A percentile compares a stretch with the other conserved stretches of the same genome.
These are phyloP conservation scores for Cotesia glomerata DNA, from an alignment of 1,140 invertebrate species.

Conservation along the genomic window DNA sequence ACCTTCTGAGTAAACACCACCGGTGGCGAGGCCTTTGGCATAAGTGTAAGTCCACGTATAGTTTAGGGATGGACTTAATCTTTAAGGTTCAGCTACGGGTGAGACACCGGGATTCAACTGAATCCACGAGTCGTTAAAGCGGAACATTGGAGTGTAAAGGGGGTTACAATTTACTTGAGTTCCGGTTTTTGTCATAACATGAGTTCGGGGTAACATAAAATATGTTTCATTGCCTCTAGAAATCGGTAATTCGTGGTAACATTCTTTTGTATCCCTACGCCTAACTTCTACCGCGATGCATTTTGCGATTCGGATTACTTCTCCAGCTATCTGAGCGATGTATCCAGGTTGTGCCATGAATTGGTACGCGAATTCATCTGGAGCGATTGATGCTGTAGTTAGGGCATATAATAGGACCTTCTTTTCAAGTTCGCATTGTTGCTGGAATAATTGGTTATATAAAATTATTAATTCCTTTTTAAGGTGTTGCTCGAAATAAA, in stretches of 20 bases:
- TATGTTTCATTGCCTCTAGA: no score
- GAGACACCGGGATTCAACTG: conserved; percentile 4
- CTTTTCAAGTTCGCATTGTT: no score
- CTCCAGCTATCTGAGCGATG: conserved; percentile 37
- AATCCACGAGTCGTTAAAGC: conserved; percentile 29
- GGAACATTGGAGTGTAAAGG: conserved; percentile 22
- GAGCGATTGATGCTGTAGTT: no score
- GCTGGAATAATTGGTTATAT: no score
- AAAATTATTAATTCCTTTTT: no score
- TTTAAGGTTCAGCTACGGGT: conserved; percentile 20
- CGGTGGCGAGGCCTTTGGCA: conserved; percentile 14
- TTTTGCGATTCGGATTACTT: conserved; percentile 38
- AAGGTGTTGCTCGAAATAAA: background rate
- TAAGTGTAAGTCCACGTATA: conserved; percentile 37
- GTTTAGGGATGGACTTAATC: conserved; percentile 36
- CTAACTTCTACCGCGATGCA: conserved; percentile 33
- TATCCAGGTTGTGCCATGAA: conserved; percentile 39
- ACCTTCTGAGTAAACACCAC: conserved; percentile 15
- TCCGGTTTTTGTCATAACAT: conserved; percentile 26
- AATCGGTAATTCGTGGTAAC: conserved; percentile 29
- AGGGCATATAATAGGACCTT: no score
- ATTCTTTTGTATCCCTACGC: conserved; percentile 19
- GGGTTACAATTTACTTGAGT: conserved; percentile 22
- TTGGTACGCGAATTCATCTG: conserved; percentile 37
- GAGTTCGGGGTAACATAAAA: conserved; percentile 30